A percentile compares a stretch with the other conserved stretches of the same genome.
Conservation (phyloP, 2,113 vertebrate species). For the Neolamprologus hecqui region DNA sequence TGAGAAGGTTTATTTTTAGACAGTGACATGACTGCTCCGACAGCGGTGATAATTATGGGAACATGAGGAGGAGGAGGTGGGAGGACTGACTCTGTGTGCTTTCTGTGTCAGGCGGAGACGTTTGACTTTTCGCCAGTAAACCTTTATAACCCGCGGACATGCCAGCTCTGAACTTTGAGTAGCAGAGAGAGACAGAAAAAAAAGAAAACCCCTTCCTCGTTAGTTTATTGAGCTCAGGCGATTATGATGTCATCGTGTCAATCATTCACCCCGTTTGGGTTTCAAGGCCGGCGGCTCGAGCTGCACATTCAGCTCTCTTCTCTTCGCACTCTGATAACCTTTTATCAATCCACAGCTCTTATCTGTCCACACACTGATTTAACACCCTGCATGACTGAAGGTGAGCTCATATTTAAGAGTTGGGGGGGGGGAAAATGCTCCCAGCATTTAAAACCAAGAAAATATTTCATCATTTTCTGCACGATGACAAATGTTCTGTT, state of each 20-base stretch:
- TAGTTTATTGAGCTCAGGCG: neutral
- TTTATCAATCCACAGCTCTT: neutral
- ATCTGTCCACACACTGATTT: neutral
- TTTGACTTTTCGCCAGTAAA: neutral
- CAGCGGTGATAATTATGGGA: slow-evolving; percentile 15
- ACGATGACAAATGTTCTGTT: neutral
- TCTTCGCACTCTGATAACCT: neutral
- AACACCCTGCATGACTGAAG: neutral
- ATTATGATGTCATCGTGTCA: slow-evolving; percentile 19
- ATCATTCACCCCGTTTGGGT: slow-evolving; percentile 4
- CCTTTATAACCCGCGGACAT: neutral
- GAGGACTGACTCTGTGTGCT: neutral
- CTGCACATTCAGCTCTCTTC: neutral
- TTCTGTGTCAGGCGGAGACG: neutral
- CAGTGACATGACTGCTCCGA: neutral
- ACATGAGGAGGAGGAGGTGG: neutral
- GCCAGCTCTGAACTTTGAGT: neutral
- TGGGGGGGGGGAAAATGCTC: rapidly evolving
- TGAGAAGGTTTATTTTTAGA: slow-evolving; percentile 30
- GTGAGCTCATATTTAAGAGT: neutral
- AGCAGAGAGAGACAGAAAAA: neutral
- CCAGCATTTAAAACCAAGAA: neutral
- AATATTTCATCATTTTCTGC: neutral
- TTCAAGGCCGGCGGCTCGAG: neutral
- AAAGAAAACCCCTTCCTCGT: neutral